A percentile compares a stretch with the other conserved stretches of the same genome.
phyloP scores from a whole-genome alignment of 2,888 invertebrate species.

The Phyllotreta striolata region DNA sequence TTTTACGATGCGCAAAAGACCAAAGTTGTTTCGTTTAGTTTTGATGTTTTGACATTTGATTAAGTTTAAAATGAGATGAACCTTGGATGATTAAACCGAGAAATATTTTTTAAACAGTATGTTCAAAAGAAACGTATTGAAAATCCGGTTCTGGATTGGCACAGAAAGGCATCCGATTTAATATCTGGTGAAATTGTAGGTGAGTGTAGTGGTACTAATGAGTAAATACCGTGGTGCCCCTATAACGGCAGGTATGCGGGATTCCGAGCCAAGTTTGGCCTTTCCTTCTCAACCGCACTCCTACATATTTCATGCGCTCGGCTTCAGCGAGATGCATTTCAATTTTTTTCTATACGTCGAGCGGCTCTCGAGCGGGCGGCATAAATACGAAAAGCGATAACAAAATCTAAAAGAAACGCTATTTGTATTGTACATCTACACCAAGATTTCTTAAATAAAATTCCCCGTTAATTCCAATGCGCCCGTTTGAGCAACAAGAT shows the following conservation, averaged over 20 bases:
- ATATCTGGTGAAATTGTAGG: constrained; percentile 47
- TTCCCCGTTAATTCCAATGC: too few species aligned
- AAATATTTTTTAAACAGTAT: too few species aligned
- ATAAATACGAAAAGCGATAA: neutral
- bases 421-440: too few species aligned
- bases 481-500: too few species aligned
- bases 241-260: constrained; percentile 49
- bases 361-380: constrained; percentile 7
- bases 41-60: too few species aligned
- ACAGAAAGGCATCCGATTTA: constrained; percentile 48
- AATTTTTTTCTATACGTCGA: constrained; percentile 15
- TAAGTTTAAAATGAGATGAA: too few species aligned
- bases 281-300: constrained; percentile 36
- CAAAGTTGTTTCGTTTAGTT: too few species aligned
- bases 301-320: constrained; percentile 33
- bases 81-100: too few species aligned
- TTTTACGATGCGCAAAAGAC: too few species aligned
- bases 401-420: too few species aligned
- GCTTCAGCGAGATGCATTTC: constrained; percentile 28
- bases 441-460: too few species aligned
- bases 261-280: constrained; percentile 43
- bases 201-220: constrained; percentile 50
- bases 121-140: too few species aligned
- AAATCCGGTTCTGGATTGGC: constrained; percentile 15
- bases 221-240: constrained; percentile 50